Evolutionary conservation across 2,797 vertebrate species (phyloP), one percentile per base, ranked within the genome.

Genomic region (Channa striata): DNA sequence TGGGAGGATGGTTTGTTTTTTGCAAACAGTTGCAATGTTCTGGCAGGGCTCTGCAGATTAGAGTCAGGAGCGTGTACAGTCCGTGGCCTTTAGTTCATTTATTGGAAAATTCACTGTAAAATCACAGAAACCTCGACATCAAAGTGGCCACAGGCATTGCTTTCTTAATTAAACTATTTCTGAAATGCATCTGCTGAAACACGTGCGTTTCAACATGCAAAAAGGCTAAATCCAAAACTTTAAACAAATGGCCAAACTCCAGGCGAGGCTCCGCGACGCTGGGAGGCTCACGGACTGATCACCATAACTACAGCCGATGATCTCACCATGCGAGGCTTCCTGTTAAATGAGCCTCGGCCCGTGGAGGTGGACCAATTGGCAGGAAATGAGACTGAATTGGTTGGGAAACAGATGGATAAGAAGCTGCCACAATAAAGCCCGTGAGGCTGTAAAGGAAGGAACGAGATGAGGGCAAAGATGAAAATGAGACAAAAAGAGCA

Each of bases 351-450:
- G 82, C 82, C 81, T 61, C 62, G 68, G 68, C 62, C 67, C 66
- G 49, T 79, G 82, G 84, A 90, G 84, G 85, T 87, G 79, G 74
- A 85, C 70, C 85, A 82, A 78, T 81, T 90, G 87, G 85, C 80
- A 90, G 91, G 87, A 91, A 90, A 92, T 86, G 78, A 90, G 82
- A 79, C 34, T 74, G 86, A 85, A 88, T 84, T 86, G 87, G 88
- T 87, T 82, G 80, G 67, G 78, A 82, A 88, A 76, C 83, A 90
- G 87, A 90, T 89, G 87, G 83, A 81, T 69, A 75, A 62, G 68
- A 79, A 69, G 80, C 62, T 74, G 74, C 68, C 68, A 73, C 59
- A 47, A 72, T 68, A 63, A 83, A 82, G 54, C 82, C 62, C 75
- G 58, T 8, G 59, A 76, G 77, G 61, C 72, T 66, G 58, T 66